Percentiles rank a stretch among this genome's conserved stretches.
Conservation (phyloP, 2,113 vertebrate species). For the Lamprotornis superbus region DNA sequence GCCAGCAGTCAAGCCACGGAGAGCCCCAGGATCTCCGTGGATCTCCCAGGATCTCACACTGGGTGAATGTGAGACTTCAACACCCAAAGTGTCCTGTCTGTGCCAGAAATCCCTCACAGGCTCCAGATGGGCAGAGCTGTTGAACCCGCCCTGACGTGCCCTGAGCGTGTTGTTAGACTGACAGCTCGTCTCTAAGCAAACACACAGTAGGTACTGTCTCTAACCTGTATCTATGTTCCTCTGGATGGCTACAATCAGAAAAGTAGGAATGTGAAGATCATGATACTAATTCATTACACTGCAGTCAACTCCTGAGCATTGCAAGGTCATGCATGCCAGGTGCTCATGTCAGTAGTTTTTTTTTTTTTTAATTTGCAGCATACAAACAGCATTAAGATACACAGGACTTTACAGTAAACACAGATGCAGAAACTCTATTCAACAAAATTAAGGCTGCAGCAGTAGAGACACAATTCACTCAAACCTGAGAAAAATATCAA, state of each 20-base stretch:
- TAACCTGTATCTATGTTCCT: slow-evolving; percentile 71
- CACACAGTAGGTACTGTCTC: slow-evolving; percentile 40
- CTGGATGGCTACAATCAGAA: slow-evolving; percentile 69
- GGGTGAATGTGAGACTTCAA: background rate
- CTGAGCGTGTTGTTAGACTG: slow-evolving; percentile 14
- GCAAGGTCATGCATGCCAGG: slow-evolving; percentile 48
- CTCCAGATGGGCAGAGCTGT: background rate
- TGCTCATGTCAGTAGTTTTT: background rate
- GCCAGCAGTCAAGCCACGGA: background rate
- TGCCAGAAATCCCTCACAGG: background rate
- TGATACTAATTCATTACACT: slow-evolving; percentile 36
- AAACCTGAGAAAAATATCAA: background rate
- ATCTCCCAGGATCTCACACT: background rate
- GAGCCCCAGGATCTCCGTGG: background rate
- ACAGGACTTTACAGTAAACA: background rate
- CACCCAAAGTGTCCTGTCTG: background rate
- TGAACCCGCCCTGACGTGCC: slow-evolving; percentile 26
- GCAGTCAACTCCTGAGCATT: slow-evolving; percentile 10
- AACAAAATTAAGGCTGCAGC: background rate
- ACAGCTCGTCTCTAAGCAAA: slow-evolving; percentile 59
- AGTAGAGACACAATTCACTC: background rate
- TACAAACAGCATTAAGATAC: background rate
- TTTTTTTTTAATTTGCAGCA: background rate
- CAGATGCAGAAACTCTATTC: background rate
- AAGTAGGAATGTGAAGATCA: slow-evolving; percentile 60